These are phyloP conservation scores for Callyntrura guangdongensis DNA, from an alignment of 2,888 invertebrate species.

Conservation along the genomic window DNA sequence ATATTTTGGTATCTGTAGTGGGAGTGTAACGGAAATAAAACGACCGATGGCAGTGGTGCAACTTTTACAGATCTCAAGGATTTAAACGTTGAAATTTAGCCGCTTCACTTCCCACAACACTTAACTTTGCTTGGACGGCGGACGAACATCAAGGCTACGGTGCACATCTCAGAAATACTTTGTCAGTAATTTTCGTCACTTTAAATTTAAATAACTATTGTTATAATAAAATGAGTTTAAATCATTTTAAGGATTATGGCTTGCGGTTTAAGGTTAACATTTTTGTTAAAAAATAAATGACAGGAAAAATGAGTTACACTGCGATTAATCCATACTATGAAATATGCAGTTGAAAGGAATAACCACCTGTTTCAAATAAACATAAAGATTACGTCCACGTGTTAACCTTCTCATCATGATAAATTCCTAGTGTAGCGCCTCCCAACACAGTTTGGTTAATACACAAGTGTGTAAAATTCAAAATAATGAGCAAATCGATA, in stretches of 20 bases:
- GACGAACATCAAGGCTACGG: too few relatives aligned
- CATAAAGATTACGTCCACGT: neutral
- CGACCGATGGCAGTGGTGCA: too few relatives aligned
- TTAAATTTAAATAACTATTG: neutral
- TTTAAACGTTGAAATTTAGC: too few relatives aligned
- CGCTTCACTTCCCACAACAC: too few relatives aligned
- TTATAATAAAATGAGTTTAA: too few relatives aligned
- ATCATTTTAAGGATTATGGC: neutral
- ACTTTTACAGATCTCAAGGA: too few relatives aligned
- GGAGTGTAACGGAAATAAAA: too few relatives aligned
- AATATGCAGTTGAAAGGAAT: too few relatives aligned
- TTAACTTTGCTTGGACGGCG: neutral
- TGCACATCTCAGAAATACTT: too few relatives aligned
- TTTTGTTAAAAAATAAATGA: too few relatives aligned
- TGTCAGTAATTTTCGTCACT: neutral
- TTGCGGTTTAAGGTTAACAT: neutral
- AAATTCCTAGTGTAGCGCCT: neutral
- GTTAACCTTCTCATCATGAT: slow-evolving; percentile 17
- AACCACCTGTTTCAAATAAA: neutral
- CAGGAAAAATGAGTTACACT: too few relatives aligned
- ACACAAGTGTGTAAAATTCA: neutral
- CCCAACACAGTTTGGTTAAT: neutral
- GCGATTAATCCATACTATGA: too few relatives aligned
- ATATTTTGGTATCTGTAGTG: neutral
- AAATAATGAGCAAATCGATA: slow-evolving; percentile 19